Evolutionary conservation across 1,140 invertebrate genomes (phyloP).

Genomic region (Pseudomyrmex cubaensis): DNA sequence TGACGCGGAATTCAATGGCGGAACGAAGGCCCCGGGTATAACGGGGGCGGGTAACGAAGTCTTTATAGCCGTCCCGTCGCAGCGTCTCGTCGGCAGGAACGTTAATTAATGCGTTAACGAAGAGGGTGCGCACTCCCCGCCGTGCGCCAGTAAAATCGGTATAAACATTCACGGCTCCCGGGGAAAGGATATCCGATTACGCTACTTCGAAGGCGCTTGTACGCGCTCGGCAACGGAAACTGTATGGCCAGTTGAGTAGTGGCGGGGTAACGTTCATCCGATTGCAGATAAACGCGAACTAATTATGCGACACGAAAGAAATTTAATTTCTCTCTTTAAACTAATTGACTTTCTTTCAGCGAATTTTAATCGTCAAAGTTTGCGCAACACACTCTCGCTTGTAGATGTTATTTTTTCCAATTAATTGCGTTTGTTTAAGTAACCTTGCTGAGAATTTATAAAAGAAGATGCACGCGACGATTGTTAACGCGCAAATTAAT

Average conservation of each 20-base stretch:
- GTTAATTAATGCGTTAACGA: slow-evolving; percentile 72
- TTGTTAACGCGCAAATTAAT: no score
- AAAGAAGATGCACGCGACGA: no score
- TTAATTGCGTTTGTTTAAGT: no score
- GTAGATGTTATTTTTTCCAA: no score
- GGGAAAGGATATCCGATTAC: slow-evolving; percentile 38
- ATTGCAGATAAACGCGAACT: not conserved
- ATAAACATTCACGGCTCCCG: slow-evolving; percentile 48
- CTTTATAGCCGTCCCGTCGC: slow-evolving; percentile 46
- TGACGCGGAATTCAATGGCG: slow-evolving; percentile 46
- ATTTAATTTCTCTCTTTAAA: no score
- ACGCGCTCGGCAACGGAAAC: not conserved
- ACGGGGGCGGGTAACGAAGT: slow-evolving; percentile 47
- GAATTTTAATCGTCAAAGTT: no score
- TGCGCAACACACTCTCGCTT: no score
- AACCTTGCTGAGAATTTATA: no score
- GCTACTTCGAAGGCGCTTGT: not conserved
- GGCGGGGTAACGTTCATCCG: slow-evolving; percentile 23
- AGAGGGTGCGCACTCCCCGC: slow-evolving; percentile 45
- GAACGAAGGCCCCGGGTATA: not conserved
- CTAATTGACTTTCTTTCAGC: no score
- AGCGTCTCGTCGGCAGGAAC: slow-evolving; percentile 21
- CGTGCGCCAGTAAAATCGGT: slow-evolving; percentile 38
- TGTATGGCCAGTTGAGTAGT: not conserved
- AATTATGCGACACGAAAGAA: not conserved